Evolutionary conservation across 2,888 invertebrate genomes (phyloP), one percentile per base, ranked within the genome.

Genomic region (Plagodis dolabraria): DNA sequence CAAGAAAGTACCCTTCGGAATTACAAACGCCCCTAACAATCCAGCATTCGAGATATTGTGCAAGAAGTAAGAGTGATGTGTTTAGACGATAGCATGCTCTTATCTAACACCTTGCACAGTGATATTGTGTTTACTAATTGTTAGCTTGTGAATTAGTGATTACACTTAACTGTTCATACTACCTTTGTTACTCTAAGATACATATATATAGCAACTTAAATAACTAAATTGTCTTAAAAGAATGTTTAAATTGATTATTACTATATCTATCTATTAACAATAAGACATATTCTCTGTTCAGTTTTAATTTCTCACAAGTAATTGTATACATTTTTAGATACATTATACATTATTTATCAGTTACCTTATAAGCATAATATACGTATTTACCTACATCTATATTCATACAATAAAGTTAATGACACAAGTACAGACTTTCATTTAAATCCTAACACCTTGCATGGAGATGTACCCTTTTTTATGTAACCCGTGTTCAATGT

Each of bases 391-490:
- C 36, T 12, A 48, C 35, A 48, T 36, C 2, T 40, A 12, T 44
- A 8, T 11, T 48, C 42, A 58, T 46, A 66, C 63, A 70, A 70
- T 67, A 67, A 69, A 68, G 47, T 58, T 36, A 47, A 60, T 49
- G 10, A 54, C 38, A 48, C 69, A 64, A 51, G 22, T 61, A 69
- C 70, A 67, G 67, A 69, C 69, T 70, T 70, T 70, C 57, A 70
- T 70, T 70, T 63, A 47, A 56, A 64, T 55, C 59, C 64, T 61
- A 64, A 61, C 57, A 60, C 57, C 34, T 33, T 52, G 67, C 67
- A 69, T 69, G 67, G 36, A 42, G 35, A 12, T 56, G 61, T 58
- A n/a, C 35, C 53, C 59, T 36, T 48, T 49, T 63, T 63, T 56
- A 67, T 67, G 63, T 65, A 53, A 51, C 47, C 51, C 51, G 44